Percentiles rank a stretch among this genome's conserved stretches.
These are phyloP conservation scores for Xerus inauris DNA, from an alignment of 2,113 vertebrate species.

Conservation along the genomic window DNA sequence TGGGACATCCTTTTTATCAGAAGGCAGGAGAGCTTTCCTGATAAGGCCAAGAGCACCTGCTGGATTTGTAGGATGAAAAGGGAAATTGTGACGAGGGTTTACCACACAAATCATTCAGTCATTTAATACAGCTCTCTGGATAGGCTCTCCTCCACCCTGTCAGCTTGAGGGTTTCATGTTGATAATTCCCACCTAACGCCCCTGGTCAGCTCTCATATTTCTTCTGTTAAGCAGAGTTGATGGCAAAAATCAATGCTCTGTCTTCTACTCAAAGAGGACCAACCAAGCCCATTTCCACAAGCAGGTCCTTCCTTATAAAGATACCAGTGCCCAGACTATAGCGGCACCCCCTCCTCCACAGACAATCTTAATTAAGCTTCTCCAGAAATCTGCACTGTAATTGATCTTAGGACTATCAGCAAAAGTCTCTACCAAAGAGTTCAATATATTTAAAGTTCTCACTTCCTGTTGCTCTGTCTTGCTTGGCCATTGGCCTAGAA, in stretches of 20 bases:
- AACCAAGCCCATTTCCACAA: neutral
- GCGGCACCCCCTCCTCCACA: no score
- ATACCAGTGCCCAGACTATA: no score
- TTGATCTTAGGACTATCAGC: no score
- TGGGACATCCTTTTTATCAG: neutral
- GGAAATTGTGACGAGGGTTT: neutral
- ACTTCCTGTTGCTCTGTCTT: no score
- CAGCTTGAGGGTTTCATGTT: neutral
- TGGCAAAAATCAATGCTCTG: neutral
- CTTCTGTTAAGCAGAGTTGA: neutral
- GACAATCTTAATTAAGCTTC: no score
- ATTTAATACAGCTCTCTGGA: neutral
- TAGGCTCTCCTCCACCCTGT: neutral
- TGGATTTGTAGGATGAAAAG: neutral
- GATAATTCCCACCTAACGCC: neutral
- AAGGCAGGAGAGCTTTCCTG: neutral
- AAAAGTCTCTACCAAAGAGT: no score
- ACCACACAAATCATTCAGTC: neutral
- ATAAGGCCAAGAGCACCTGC: neutral
- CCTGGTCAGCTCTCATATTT: neutral
- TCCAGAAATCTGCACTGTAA: no score
- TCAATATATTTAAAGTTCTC: no score
- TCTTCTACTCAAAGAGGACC: neutral
- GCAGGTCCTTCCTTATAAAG: no score
- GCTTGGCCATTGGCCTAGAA: no score